Base-by-base conservation (phyloP, 2,113 vertebrate species). In the Pundamilia nyererei region DNA sequence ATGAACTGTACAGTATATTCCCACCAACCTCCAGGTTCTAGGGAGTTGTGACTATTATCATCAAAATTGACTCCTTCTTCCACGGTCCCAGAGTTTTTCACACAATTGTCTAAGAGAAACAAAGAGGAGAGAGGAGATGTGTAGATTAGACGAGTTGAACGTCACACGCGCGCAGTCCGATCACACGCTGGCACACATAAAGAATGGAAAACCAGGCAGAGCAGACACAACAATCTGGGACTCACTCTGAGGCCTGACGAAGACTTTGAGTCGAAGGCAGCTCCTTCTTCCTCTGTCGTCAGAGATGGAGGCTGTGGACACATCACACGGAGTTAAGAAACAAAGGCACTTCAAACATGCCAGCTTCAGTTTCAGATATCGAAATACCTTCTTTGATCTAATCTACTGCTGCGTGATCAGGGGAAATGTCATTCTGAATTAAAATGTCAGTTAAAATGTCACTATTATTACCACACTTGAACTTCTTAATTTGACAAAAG, bases 11-110 rank as follows among this genome's bases (percentile, higher is more conserved):
- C 11, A 54, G 26, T 79, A 51, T 53, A 65, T 35, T 90, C 93
- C 96, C 97, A 99, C 98, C 95, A 95, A 99, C 98, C 98, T 98
- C 98, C 97, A 96, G 98, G 98, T 97, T 99, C 98, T 97, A 99
- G 97, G 94, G 98, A 98, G 97, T 99, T 99, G 97, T 99, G 97
- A 96, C 97, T 97, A 96, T 98, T 98, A 96, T 99, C 98, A 91
- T 98, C 98, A 96, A 98, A 97, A 95, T 98, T 97, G 95, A 99
- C 97, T 92, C 97, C 98, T 96, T 99, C 98, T 96, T 99, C 98
- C 96, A 97, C 96, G 95, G 96, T 97, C 94, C 98, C 97, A 91
- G 98, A 45, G 89, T 11, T 98, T 98, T 98, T 99, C 97, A 98
- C 97, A 97, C 98, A 99, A 97, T 98, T 99, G 97, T 99, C 98